phyloP scores from a whole-genome alignment of 2,113 vertebrate genomes.

The Heterocephalus glaber region DNA sequence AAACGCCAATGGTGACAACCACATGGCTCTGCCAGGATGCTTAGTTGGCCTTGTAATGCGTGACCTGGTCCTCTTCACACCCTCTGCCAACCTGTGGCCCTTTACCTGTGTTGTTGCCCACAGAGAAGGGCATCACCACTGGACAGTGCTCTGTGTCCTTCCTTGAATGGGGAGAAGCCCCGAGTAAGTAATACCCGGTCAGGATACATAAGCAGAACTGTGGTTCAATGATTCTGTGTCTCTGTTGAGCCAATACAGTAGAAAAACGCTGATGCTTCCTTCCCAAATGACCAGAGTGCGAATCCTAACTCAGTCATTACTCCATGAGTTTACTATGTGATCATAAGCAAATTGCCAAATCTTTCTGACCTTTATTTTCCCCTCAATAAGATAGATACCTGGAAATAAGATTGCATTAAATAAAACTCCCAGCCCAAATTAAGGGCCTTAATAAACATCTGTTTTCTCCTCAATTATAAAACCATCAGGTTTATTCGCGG shows the following conservation, averaged over 20 bases:
- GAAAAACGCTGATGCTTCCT: background rate
- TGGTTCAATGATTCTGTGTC: background rate
- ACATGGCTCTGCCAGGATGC: background rate
- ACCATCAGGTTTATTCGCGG: background rate
- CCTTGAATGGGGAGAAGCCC: background rate
- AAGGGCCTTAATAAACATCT: slow-evolving; percentile 30
- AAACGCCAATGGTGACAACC: background rate
- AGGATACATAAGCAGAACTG: background rate
- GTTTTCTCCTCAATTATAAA: slow-evolving; percentile 62
- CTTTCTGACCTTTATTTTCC: slow-evolving; percentile 25
- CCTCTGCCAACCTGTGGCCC: background rate
- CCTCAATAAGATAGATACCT: background rate
- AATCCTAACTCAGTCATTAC: background rate
- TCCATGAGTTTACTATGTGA: background rate
- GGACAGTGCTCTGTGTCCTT: background rate
- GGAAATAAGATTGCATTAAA: background rate
- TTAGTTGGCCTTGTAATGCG: background rate
- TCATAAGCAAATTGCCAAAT: background rate
- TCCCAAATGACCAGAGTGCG: background rate
- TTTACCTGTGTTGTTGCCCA: background rate
- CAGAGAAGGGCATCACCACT: background rate
- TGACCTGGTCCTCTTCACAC: background rate
- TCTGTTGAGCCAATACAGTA: slow-evolving; percentile 31
- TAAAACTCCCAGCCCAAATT: slow-evolving; percentile 19
- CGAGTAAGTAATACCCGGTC: background rate